Conservation (phyloP, 2,113 vertebrate genomes). For the Heptranchias perlo region DNA sequence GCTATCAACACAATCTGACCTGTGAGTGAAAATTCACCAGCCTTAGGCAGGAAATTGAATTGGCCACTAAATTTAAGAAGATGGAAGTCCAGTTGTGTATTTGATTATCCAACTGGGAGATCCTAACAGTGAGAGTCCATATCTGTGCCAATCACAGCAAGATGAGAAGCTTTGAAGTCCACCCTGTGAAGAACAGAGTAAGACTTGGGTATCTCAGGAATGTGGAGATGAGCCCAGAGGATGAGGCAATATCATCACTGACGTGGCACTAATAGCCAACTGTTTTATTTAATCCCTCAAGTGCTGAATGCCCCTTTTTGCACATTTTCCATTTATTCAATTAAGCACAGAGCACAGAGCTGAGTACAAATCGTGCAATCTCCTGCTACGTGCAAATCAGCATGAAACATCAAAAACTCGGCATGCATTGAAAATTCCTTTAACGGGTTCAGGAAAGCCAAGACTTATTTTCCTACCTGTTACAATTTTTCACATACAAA, state of each 20-base stretch:
- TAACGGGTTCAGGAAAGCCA: neutral
- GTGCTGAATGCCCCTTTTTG: slow-evolving; percentile 1
- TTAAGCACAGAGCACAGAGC: neutral
- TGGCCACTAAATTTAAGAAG: neutral
- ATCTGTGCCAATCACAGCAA: neutral
- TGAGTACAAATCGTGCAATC: neutral
- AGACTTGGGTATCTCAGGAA: neutral
- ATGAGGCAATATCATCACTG: neutral
- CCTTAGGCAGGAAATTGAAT: neutral
- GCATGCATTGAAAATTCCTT: slow-evolving; percentile 8
- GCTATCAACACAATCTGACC: neutral
- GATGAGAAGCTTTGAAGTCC: neutral
- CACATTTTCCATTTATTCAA: neutral
- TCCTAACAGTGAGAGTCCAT: neutral
- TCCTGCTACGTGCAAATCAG: neutral
- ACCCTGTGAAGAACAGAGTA: neutral
- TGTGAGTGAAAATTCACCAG: neutral
- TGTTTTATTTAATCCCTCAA: slow-evolving; percentile 16
- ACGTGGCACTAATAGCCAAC: neutral
- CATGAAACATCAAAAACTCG: slow-evolving; percentile 16
- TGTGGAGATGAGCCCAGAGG: neutral
- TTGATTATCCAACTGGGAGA: neutral
- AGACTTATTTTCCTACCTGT: neutral
- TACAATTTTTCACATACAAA: neutral
- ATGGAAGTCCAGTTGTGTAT: too few species aligned